Conservation (phyloP, 2,113 vertebrate species). For the Dasypus novemcinctus region DNA sequence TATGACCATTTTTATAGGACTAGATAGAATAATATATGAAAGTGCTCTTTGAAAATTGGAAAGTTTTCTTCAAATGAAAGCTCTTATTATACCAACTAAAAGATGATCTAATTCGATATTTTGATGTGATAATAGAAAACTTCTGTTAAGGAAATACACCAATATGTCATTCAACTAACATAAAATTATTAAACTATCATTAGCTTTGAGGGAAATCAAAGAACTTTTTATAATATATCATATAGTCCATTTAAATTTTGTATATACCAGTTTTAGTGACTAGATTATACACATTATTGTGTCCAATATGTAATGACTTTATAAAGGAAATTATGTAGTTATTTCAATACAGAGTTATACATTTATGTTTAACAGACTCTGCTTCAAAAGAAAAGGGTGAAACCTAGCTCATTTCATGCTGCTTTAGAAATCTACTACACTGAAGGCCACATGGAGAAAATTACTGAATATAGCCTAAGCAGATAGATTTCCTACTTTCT, state of each 20-base stretch:
- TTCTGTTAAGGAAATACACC: background rate
- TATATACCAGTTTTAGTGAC: background rate
- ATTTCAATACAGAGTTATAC: background rate
- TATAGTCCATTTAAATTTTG: background rate
- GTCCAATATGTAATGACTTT: background rate
- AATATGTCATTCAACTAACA: background rate
- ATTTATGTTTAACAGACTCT: background rate
- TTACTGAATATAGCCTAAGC: background rate
- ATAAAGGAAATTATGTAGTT: background rate
- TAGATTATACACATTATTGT: background rate
- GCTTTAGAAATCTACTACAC: background rate
- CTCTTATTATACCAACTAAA: background rate
- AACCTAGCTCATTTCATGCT: background rate
- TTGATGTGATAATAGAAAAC: background rate
- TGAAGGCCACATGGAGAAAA: background rate
- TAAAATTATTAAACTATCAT: background rate
- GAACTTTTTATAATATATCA: background rate
- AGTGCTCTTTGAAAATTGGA: background rate
- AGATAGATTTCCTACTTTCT: background rate
- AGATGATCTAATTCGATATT: constrained; percentile 21
- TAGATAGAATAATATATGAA: background rate
- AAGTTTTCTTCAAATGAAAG: background rate
- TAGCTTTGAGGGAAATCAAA: background rate
- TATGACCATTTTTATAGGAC: background rate
- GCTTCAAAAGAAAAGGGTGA: background rate